Percentiles rank a stretch among this genome's conserved stretches.
Conservation (phyloP, 2,797 vertebrate species). For the Neoniphon sammara region DNA sequence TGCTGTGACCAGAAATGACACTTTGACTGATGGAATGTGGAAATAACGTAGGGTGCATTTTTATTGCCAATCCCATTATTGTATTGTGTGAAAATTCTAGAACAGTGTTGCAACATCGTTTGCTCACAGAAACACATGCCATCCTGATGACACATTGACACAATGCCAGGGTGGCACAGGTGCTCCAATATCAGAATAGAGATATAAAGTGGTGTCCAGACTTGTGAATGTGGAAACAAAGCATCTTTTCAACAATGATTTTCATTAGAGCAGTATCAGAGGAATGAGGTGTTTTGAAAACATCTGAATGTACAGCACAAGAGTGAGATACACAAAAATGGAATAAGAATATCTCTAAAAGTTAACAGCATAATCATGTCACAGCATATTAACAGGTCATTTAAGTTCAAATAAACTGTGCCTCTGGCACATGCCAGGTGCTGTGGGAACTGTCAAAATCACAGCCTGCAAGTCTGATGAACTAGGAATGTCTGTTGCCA, state of each 20-base stretch:
- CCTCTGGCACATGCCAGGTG: slow-evolving; percentile 9
- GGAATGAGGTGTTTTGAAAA: slow-evolving; percentile 26
- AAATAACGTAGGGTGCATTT: neutral
- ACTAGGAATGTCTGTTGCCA: slow-evolving; percentile 61
- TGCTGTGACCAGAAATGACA: neutral
- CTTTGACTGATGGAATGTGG: slow-evolving; percentile 8
- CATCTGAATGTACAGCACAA: slow-evolving; percentile 21
- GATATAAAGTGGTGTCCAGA: neutral
- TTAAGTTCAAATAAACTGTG: neutral
- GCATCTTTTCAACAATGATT: neutral
- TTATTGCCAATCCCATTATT: slow-evolving; percentile 44
- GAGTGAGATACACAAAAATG: neutral
- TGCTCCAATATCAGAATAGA: neutral
- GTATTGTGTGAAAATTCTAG: slow-evolving; percentile 12
- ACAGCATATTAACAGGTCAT: slow-evolving; percentile 19
- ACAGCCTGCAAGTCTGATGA: too few relatives aligned
- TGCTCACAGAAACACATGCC: neutral
- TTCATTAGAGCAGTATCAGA: neutral
- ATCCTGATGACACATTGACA: neutral
- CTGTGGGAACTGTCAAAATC: too few relatives aligned
- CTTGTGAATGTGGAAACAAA: neutral
- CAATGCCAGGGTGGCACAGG: neutral
- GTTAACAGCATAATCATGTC: neutral
- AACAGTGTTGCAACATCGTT: slow-evolving; percentile 15
- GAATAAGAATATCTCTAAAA: neutral